Base-by-base conservation (phyloP, 2,113 vertebrate genomes). In the Syngnathus floridae region DNA sequence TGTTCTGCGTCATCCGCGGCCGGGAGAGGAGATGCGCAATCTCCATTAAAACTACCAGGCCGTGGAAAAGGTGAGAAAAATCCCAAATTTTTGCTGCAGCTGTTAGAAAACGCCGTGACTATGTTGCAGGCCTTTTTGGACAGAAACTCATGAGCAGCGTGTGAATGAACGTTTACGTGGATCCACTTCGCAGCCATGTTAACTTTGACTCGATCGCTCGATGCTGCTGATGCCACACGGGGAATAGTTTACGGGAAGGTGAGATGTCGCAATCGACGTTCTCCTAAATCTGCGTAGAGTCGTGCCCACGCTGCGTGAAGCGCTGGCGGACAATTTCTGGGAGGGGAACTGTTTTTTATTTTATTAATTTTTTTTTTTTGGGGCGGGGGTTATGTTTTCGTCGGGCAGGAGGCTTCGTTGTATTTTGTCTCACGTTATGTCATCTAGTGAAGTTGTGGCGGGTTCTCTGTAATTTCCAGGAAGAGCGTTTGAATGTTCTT, bases 361-460 rank as follows among this genome's bases (percentile, higher is more conserved):
- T 17, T 48, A 7, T 6, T 17, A 17, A 7, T 48, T 48, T 19
- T 48, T 45, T 14, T 1, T 45, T n/a, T 13, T 54, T 11, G 1
- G 21, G 55, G 22, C 1, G 41, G 9, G 17, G 5, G 13, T 54
- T 65, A 48, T 38, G 35, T 77, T 63, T 49, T 37, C 45, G n/a
- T 21, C 41, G 52, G 17, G 57, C 64, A 74, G 79, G 67, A 70
- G 71, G 26, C 13, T 7, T 7, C 82, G 85, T 83, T 84, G 83
- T 80, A 83, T 81, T 90, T 89, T 82, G 72, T 82, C 83, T 86
- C 69, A 66, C 61, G 48, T 82, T 76, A 83, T 91, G 88, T 90
- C 89, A 88, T 89, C 90, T 87, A 88, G 88, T 78, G 78, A 87
- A 90, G 85, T 92, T 92, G 91, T 92, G 90, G 90, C 90, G 90